Evolutionary conservation across 2,113 vertebrate species (phyloP).

Genomic region (Xenopus tropicalis): DNA sequence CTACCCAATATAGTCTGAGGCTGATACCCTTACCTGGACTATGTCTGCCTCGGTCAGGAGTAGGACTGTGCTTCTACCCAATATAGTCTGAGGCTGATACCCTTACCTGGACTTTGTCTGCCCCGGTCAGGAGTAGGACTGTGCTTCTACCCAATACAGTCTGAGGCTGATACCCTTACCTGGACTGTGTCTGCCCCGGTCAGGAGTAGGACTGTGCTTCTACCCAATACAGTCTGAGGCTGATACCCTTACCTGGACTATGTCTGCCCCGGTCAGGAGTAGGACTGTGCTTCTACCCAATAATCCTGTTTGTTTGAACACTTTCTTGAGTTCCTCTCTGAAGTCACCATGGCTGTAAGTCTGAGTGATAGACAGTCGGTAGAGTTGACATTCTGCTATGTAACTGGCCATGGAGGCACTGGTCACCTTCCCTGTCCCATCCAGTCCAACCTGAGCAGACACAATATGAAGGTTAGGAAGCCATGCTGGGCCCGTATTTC

Average conservation of each 20-base stretch:
- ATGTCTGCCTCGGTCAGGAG: slow-evolving; percentile 50
- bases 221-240: too few species aligned
- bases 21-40: not conserved
- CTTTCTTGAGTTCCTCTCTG: slow-evolving; percentile 57
- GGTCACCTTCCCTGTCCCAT: slow-evolving; percentile 59
- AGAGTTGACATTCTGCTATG: slow-evolving; percentile 48
- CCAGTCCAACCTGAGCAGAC: slow-evolving; percentile 55
- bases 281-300: slow-evolving; percentile 51
- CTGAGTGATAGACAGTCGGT: slow-evolving; percentile 31
- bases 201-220: too few species aligned
- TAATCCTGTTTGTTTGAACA: slow-evolving; percentile 53
- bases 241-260: slow-evolving; percentile 1
- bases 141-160: slow-evolving; percentile 48
- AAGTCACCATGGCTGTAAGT: slow-evolving; percentile 51
- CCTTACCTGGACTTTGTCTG: too few species aligned
- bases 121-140: slow-evolving; percentile 51
- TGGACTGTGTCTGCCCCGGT: too few species aligned
- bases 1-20: too few species aligned
- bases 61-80: slow-evolving; percentile 51
- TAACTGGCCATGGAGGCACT: slow-evolving; percentile 55
- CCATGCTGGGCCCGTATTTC: too few species aligned
- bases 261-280: slow-evolving; percentile 49
- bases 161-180: too few species aligned
- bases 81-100: too few species aligned
- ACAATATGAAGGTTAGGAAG: not conserved